phyloP scores from a whole-genome alignment of 2,888 invertebrate species.

The Pollenia angustigena region DNA sequence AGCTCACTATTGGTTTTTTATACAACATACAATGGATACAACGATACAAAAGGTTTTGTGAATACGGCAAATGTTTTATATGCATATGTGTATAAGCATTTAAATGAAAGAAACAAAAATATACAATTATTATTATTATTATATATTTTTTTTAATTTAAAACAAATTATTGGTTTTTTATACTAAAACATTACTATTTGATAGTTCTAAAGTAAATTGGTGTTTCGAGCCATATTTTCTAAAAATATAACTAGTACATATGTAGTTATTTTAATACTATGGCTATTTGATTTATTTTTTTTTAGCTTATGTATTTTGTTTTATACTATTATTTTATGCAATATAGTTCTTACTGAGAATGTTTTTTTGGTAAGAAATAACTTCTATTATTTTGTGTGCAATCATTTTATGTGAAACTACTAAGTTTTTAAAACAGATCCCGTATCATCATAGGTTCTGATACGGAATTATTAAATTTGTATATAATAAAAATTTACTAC shows the following conservation, averaged over 20 bases:
- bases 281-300: constrained; percentile 17
- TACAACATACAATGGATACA: too few relatives aligned
- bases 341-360: background rate
- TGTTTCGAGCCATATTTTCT: too few relatives aligned
- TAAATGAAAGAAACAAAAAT: constrained; percentile 39
- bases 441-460: background rate
- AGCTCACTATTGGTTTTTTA: too few relatives aligned
- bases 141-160: too few relatives aligned
- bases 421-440: constrained; percentile 16
- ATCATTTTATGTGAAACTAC: constrained; percentile 21
- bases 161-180: too few relatives aligned
- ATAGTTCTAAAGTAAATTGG: too few relatives aligned
- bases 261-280: background rate
- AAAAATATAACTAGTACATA: too few relatives aligned
- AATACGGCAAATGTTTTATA: constrained; percentile 7
- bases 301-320: constrained; percentile 22
- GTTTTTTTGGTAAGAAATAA: background rate
- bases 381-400: constrained; percentile 17
- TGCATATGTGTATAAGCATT: constrained; percentile 21
- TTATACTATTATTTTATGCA: background rate
- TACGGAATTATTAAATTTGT: constrained; percentile 13
- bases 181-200: too few relatives aligned
- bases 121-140: background rate
- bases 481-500: background rate
- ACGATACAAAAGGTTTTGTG: too few relatives aligned